These are phyloP conservation scores for Eucera pruinosa DNA, from an alignment of 2,888 invertebrate genomes.

Conservation along the genomic window DNA sequence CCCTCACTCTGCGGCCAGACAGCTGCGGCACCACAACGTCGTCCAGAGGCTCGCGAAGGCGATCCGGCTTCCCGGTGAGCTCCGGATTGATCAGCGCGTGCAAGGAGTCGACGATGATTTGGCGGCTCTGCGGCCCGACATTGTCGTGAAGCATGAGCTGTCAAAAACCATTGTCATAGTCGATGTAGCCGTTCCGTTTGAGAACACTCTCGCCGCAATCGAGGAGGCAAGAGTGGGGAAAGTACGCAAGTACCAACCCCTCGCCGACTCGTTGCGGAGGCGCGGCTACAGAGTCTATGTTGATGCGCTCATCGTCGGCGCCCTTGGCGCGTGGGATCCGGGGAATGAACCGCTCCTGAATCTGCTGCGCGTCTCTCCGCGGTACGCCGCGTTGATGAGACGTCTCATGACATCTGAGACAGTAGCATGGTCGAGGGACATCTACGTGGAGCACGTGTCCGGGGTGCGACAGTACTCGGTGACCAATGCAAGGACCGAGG, in stretches of 20 bases:
- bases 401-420: background rate
- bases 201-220: constrained; percentile 70
- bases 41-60: constrained; percentile 64
- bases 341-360: background rate
- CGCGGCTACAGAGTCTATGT: background rate
- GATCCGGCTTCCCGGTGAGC: constrained; percentile 32
- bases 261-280: constrained; percentile 50
- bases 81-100: constrained; percentile 55
- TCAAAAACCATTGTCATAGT: constrained; percentile 65
- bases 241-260: constrained; percentile 62
- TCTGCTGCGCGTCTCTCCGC: background rate
- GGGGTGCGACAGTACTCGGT: background rate
- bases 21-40: constrained; percentile 69
- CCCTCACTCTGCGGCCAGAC: constrained; percentile 71
- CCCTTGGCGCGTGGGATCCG: constrained; percentile 6
- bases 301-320: background rate
- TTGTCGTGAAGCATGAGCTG: constrained; percentile 60
- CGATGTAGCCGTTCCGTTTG: constrained; percentile 76
- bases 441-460: background rate
- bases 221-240: constrained; percentile 67
- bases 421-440: background rate
- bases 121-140: constrained; percentile 56
- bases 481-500: background rate
- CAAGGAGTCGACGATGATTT: constrained; percentile 37
- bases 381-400: background rate